A percentile compares a stretch with the other conserved stretches of the same genome.
These are phyloP conservation scores for Doryteuthis pealeii DNA, from an alignment of 1,140 invertebrate species.

Conservation along the genomic window DNA sequence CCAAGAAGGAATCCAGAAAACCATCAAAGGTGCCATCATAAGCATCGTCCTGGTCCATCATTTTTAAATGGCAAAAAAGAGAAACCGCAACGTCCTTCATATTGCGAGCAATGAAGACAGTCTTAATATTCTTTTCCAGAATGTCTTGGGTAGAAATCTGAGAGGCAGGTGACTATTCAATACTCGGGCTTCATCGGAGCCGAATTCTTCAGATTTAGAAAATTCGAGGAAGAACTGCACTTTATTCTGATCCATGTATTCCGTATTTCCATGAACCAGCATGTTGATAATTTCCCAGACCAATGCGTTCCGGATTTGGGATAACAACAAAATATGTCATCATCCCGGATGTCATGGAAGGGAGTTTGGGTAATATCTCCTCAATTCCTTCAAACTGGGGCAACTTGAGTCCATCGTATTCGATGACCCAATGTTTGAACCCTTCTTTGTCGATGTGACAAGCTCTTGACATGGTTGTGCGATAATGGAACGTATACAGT, in stretches of 20 bases:
- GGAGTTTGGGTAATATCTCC: too few relatives aligned
- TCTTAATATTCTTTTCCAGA: constrained; percentile 25
- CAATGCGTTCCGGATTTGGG: constrained; percentile 17
- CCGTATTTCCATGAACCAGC: constrained; percentile 18
- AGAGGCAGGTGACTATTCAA: constrained; percentile 35
- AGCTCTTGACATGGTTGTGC: too few relatives aligned
- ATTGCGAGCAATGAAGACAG: constrained; percentile 36
- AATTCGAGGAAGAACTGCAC: constrained; percentile 28
- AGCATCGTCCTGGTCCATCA: neutral
- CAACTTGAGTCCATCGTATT: too few relatives aligned
- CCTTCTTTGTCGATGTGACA: too few relatives aligned
- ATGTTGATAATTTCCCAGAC: constrained; percentile 17
- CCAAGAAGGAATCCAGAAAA: too few relatives aligned
- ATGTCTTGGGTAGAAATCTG: constrained; percentile 23
- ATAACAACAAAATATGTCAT: too few relatives aligned
- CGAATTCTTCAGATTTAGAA: constrained; percentile 21
- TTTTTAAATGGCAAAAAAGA: constrained; percentile 26
- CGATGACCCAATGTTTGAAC: too few relatives aligned
- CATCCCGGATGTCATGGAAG: too few relatives aligned
- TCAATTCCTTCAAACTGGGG: too few relatives aligned
- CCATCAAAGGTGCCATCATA: neutral
- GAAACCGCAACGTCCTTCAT: constrained; percentile 42
- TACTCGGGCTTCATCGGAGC: constrained; percentile 23
- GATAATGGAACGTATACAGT: too few relatives aligned
- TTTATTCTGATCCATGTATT: too few relatives aligned